Conservation (phyloP, 2,797 vertebrate species). For the Cygnus olor region DNA sequence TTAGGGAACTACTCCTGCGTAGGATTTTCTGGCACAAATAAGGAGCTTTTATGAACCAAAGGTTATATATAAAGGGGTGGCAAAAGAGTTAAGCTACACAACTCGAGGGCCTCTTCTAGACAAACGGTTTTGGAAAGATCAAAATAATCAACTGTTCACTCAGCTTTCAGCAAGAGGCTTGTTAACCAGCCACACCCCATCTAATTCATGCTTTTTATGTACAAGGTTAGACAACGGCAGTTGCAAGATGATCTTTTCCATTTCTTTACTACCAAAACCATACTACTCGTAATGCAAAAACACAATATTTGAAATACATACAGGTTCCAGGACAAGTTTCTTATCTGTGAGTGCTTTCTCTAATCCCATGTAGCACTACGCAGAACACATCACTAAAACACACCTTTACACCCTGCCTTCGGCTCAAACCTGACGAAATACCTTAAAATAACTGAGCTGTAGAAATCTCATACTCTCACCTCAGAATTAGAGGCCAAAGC, state of each 20-base stretch:
- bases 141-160: neutral
- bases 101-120: neutral
- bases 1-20: neutral
- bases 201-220: fast-evolving
- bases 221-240: neutral
- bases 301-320: neutral
- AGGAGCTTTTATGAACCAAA: neutral
- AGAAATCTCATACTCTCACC: neutral
- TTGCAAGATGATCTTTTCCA: neutral
- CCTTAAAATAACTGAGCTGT: neutral
- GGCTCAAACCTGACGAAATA: neutral
- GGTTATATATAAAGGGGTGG: neutral
- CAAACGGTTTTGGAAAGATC: neutral
- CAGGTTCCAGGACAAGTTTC: neutral
- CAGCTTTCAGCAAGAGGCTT: neutral
- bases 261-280: neutral
- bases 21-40: neutral
- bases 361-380: neutral
- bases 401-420: neutral
- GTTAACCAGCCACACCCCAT: neutral
- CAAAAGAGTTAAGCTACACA: neutral
- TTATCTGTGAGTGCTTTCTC: neutral
- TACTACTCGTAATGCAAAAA: fast-evolving
- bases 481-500: neutral
- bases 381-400: neutral